Base-by-base conservation (phyloP, 2,113 vertebrate species). In the Microtus oregoni region DNA sequence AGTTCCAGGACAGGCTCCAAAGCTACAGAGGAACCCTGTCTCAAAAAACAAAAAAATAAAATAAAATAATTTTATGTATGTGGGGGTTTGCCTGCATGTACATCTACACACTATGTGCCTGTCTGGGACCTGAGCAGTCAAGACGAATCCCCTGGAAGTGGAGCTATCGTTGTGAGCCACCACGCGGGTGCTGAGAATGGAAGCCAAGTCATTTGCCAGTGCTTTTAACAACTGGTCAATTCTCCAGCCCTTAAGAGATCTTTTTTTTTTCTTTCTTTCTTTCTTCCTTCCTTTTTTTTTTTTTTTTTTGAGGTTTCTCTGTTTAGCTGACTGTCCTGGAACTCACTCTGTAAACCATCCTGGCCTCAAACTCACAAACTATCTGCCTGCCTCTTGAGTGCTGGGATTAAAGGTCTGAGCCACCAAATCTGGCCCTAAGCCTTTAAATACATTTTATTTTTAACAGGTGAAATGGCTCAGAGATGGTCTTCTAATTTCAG, bases 231-330 rank as follows among this genome's bases (percentile, higher is more conserved):
- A n/a, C 35, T 81, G 52, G 52, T 13, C 22, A 61, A 14, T 35
- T 61, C 52, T n/a, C 79, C 1, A 38, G 35, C 19, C 30, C 77
- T 35, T 35, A 32, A 15, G 13, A 68, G 4, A 30, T 30, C 4
- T 68, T 55, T 79, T 20, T 52, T 52, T 1, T 50, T 50, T 50
- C 7, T 50, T 50, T 50, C 7, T 50, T 35, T 20, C 22, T 79
- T 55, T 55, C 7, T 47, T 50, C 9, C 1, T 1, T 47, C 7
- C 1, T 3, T 52, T 14, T 0, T 52, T 52, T 52, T 3, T 22
- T 79, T 52, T 22, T 55, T 55, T 79, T 55, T 8, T n/a, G 35
- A 58, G 5, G 79, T 82, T 7, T n/a, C 52, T 55, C 32, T 61
- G 13, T 0, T 22, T n/a, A 81, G 32, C 19, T 58, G 52, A 55